Evolutionary conservation across 2,113 vertebrate species (phyloP).

Genomic region (Solea senegalensis): DNA sequence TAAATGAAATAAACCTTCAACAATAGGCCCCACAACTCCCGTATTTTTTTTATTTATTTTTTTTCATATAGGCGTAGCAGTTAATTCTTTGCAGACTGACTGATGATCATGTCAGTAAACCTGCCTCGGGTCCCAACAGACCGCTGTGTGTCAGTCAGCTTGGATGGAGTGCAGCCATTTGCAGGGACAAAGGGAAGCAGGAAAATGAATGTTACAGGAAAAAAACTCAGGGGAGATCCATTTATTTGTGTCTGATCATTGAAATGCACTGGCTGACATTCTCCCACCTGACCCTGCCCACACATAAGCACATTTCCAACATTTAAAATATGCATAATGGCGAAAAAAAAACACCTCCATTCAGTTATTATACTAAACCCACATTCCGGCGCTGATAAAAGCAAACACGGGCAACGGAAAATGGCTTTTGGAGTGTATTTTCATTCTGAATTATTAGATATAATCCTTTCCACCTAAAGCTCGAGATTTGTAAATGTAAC

Average conservation of each 20-base stretch:
- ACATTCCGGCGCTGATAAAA: constrained; percentile 17
- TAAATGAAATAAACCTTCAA: not conserved
- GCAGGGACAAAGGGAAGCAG: constrained; percentile 17
- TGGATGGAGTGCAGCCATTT: constrained; percentile 7
- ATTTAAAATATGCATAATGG: constrained; percentile 34
- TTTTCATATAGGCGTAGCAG: too few relatives aligned
- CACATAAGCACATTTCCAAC: constrained; percentile 20
- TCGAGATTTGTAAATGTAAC: constrained; percentile 60
- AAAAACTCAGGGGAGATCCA: constrained; percentile 18
- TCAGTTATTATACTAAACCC: constrained; percentile 23
- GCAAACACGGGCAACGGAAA: constrained; percentile 17
- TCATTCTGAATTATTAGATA: constrained; percentile 46
- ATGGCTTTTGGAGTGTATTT: constrained; percentile 34
- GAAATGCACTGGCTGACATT: constrained; percentile 30
- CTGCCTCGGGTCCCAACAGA: constrained; percentile 17
- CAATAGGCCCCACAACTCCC: not conserved
- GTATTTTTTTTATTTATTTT: too few relatives aligned
- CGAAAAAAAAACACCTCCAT: constrained; percentile 3
- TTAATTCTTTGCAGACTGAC: constrained; percentile 7
- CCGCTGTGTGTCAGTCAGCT: constrained; percentile 20
- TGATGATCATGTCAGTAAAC: constrained; percentile 13
- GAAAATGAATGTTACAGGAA: constrained; percentile 22
- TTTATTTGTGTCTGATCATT: constrained; percentile 2
- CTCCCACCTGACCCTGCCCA: constrained; percentile 18
- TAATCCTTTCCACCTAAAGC: constrained; percentile 59